phyloP scores from a whole-genome alignment of 1,140 invertebrate genomes.

The Papilio polytes region DNA sequence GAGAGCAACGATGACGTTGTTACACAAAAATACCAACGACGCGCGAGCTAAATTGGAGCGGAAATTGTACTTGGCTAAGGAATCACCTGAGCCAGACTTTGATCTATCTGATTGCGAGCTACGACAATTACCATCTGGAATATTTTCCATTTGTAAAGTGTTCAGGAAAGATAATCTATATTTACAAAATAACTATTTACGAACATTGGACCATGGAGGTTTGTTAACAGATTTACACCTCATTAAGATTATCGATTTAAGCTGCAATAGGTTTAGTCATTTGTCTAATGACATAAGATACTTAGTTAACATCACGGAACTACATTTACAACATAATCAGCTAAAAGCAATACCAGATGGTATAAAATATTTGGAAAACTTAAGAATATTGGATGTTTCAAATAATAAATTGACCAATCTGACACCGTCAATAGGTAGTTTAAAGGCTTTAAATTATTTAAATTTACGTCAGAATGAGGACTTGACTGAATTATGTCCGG shows the following conservation, averaged over 20 bases:
- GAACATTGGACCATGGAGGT: conserved; percentile 88
- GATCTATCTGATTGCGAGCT: conserved; percentile 90
- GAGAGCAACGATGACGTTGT: conserved; percentile 74
- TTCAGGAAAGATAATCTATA: conserved; percentile 89
- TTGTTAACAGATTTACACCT: conserved; percentile 87
- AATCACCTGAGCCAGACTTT: conserved; percentile 90
- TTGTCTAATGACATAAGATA: conserved; percentile 86
- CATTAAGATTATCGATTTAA: conserved; percentile 89
- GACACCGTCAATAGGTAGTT: conserved; percentile 86
- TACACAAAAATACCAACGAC: conserved; percentile 73
- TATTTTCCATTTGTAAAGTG: conserved; percentile 91
- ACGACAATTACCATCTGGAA: conserved; percentile 88
- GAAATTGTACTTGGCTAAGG: conserved; percentile 89
- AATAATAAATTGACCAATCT: conserved; percentile 88
- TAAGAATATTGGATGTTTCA: conserved; percentile 88
- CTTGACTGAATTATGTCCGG: conserved; percentile 85
- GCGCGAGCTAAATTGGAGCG: conserved; percentile 88
- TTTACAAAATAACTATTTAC: conserved; percentile 88
- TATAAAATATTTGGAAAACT: conserved; percentile 85
- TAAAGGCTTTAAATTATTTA: conserved; percentile 85
- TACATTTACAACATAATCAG: conserved; percentile 87
- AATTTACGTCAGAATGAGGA: conserved; percentile 85
- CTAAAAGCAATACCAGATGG: conserved; percentile 87
- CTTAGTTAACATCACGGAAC: conserved; percentile 87
- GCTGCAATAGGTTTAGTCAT: conserved; percentile 87